These are phyloP conservation scores for Drosophila sechellia DNA, from an alignment of 1,140 invertebrate genomes.

Conservation along the genomic window DNA sequence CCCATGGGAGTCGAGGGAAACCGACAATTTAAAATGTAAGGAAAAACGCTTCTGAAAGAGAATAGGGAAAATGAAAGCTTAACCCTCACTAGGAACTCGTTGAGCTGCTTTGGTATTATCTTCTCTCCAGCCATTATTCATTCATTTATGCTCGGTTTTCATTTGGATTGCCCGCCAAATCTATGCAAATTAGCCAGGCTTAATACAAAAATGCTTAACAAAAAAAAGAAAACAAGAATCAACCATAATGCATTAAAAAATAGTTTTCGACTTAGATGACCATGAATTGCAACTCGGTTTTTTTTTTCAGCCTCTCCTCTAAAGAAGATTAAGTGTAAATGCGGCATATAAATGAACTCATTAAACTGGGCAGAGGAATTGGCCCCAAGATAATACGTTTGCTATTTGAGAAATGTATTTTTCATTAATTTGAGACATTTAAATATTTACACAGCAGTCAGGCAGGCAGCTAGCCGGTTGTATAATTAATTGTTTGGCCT, in stretches of 20 bases:
- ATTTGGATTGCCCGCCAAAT: constrained; percentile 30
- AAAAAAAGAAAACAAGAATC: constrained; percentile 5
- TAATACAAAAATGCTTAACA: constrained; percentile 36
- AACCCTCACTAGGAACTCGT: constrained; percentile 40
- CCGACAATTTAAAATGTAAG: constrained; percentile 40
- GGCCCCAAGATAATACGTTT: constrained; percentile 69
- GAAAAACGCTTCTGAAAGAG: constrained; percentile 12
- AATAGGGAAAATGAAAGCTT: constrained; percentile 44
- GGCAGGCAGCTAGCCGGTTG: background rate
- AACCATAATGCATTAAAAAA: constrained; percentile 37
- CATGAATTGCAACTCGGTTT: constrained; percentile 20
- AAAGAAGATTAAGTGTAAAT: constrained; percentile 37
- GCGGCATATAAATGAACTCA: constrained; percentile 81
- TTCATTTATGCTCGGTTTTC: constrained; percentile 43
- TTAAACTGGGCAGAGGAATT: constrained; percentile 41
- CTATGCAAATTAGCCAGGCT: constrained; percentile 69
- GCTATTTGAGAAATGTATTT: constrained; percentile 72
- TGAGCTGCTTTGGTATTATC: constrained; percentile 28
- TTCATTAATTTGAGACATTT: constrained; percentile 79
- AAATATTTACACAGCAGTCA: constrained; percentile 70
- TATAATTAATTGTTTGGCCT: constrained; percentile 72
- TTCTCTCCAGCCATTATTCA: constrained; percentile 27
- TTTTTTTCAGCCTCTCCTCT: constrained; percentile 5
- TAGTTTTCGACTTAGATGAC: constrained; percentile 46
- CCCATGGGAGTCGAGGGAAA: constrained; percentile 9